These are phyloP conservation scores for Lutjanus argentimaculatus DNA, from an alignment of 2,797 vertebrate species.

Conservation along the genomic window DNA sequence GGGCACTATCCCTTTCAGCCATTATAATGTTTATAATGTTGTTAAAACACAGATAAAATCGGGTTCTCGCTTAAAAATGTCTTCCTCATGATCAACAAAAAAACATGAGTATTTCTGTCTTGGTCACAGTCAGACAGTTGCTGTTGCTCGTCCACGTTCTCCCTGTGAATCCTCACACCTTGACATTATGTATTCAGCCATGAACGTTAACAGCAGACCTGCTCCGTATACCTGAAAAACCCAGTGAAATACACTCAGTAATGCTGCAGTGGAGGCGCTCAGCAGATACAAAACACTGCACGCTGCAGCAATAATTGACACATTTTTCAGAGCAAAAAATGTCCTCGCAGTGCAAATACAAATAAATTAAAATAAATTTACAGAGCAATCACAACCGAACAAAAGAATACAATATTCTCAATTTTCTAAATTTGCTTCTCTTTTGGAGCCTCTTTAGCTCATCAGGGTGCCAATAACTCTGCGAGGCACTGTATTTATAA, in stretches of 20 bases:
- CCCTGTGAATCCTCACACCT: slow-evolving; percentile 28
- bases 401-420: slow-evolving; percentile 31
- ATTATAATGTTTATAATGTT: neutral
- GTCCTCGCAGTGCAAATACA: slow-evolving; percentile 11
- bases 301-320: slow-evolving; percentile 10
- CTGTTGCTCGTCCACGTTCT: slow-evolving; percentile 16
- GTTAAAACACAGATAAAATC: neutral
- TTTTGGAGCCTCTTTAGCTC: slow-evolving; percentile 42
- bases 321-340: neutral
- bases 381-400: slow-evolving; percentile 15
- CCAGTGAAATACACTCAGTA: slow-evolving; percentile 29
- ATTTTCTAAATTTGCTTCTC: slow-evolving; percentile 44
- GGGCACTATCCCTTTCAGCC: neutral
- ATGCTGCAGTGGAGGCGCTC: neutral
- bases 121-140: slow-evolving; percentile 16
- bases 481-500: slow-evolving; percentile 53
- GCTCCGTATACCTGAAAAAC: slow-evolving; percentile 40
- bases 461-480: slow-evolving; percentile 52
- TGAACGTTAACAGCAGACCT: slow-evolving; percentile 31
- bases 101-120: neutral
- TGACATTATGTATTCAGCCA: slow-evolving; percentile 51
- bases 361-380: slow-evolving; percentile 45
- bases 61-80: neutral
- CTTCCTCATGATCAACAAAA: slow-evolving; percentile 1
- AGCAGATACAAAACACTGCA: slow-evolving; percentile 21